phyloP scores from a whole-genome alignment of 2,797 vertebrate genomes.

The Avahi laniger region DNA sequence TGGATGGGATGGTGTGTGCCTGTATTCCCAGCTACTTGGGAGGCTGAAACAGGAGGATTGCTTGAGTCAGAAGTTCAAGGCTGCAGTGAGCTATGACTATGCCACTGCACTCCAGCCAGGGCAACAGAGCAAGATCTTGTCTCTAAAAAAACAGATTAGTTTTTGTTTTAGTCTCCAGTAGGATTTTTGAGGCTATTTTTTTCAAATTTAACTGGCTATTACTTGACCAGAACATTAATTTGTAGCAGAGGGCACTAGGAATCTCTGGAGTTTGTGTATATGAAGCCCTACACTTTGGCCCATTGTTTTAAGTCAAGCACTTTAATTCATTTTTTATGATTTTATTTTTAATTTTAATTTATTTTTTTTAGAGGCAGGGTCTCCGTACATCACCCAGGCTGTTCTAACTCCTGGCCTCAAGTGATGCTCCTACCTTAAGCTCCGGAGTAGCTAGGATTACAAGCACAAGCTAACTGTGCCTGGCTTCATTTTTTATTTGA shows the following conservation, averaged over 20 bases:
- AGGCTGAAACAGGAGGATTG: background rate
- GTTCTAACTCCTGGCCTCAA: background rate
- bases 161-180: conserved; percentile 11
- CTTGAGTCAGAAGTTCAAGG: background rate
- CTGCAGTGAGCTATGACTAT: background rate
- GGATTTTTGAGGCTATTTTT: conserved; percentile 9
- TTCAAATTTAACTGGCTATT: conserved; percentile 5
- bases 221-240: background rate
- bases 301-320: background rate
- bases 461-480: background rate
- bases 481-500: background rate
- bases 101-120: background rate
- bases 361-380: background rate
- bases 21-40: background rate
- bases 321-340: background rate
- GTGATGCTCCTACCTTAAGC: background rate
- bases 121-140: background rate
- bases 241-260: background rate
- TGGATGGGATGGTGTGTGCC: background rate
- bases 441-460: background rate
- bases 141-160: background rate
- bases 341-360: too few relatives aligned
- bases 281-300: background rate
- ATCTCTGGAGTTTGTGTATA: background rate
- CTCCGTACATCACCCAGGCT: background rate